Evolutionary conservation across 1,140 invertebrate species (phyloP).

Genomic region (Cherax destructor): DNA sequence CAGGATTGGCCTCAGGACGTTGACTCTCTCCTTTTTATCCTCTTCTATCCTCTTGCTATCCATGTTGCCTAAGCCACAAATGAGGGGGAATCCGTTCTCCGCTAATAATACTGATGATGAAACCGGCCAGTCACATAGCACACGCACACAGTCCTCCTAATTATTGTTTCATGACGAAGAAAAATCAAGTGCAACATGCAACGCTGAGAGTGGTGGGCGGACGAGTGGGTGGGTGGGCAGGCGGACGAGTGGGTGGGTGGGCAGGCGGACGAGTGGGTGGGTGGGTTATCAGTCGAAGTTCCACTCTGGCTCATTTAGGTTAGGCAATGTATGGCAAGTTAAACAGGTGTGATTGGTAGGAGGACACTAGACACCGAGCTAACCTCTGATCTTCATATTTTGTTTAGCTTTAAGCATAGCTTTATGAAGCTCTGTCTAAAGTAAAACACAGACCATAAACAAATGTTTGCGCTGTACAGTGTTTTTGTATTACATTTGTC

Average conservation of each 20-base stretch:
- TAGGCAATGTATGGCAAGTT: no score
- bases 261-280: neutral
- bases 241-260: no score
- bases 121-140: constrained; percentile 51
- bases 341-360: no score
- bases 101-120: constrained; percentile 55
- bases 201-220: neutral
- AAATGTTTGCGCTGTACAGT: no score
- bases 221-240: neutral
- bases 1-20: neutral
- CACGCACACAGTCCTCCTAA: constrained; percentile 42
- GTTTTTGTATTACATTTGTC: no score
- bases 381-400: no score
- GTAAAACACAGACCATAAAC: no score
- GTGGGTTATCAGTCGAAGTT: neutral
- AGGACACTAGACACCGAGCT: no score
- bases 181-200: constrained; percentile 49
- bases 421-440: no score
- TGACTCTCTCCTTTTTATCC: no score
- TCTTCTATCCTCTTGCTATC: neutral
- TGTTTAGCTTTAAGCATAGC: no score
- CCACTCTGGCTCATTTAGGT: no score
- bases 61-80: constrained; percentile 45
- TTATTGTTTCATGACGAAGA: constrained; percentile 49
- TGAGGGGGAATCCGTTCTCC: constrained; percentile 33